Evolutionary conservation across 2,888 invertebrate genomes (phyloP).

Genomic region (Phragmatobia fuliginosa): DNA sequence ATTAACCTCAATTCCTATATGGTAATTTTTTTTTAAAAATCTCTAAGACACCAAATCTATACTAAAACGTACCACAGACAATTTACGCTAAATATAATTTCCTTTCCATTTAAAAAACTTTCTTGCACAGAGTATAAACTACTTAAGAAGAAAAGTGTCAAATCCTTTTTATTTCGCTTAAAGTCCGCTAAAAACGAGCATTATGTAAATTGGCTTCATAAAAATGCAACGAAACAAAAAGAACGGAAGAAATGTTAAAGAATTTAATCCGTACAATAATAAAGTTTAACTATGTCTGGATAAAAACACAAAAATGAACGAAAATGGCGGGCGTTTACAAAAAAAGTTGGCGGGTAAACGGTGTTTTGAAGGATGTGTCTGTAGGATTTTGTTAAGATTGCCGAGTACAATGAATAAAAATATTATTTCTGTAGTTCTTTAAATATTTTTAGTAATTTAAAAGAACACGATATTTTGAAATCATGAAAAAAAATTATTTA

Average conservation of each 20-base stretch:
- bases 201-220: constrained; percentile 71
- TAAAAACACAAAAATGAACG: constrained; percentile 56
- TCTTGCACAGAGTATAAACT: constrained; percentile 15
- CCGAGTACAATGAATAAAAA: background rate
- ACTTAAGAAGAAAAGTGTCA: constrained; percentile 27
- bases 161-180: constrained; percentile 30
- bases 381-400: constrained; percentile 15
- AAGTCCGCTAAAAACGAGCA: constrained; percentile 52
- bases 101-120: constrained; percentile 8
- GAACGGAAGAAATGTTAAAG: constrained; percentile 63
- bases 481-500: background rate
- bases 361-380: constrained; percentile 16
- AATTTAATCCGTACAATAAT: constrained; percentile 54
- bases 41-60: too few relatives aligned
- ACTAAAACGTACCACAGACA: background rate
- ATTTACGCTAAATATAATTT: background rate
- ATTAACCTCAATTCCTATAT: too few relatives aligned
- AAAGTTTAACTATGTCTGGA: constrained; percentile 53
- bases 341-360: constrained; percentile 37
- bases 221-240: constrained; percentile 68
- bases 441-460: background rate
- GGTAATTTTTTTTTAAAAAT: too few relatives aligned
- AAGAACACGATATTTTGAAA: too few relatives aligned
- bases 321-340: constrained; percentile 53
- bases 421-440: background rate